Evolutionary conservation across 2,113 vertebrate species (phyloP).

Genomic region (Panthera uncia): DNA sequence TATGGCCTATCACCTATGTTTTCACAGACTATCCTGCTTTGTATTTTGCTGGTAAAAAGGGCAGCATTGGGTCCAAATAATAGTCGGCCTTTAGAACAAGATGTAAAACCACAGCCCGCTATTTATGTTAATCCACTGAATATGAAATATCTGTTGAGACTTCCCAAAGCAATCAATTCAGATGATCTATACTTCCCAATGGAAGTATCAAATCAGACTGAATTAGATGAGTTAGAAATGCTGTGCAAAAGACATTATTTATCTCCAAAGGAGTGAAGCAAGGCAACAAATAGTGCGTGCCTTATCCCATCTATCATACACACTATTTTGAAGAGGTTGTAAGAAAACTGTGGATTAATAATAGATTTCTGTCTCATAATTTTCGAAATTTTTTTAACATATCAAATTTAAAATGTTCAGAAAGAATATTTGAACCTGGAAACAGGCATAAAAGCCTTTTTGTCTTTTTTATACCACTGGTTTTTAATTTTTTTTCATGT

Average conservation of each 20-base stretch:
- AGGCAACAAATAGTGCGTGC: not conserved
- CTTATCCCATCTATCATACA: not conserved
- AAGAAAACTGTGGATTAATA: not conserved
- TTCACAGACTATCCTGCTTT: not conserved
- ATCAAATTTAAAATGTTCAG: not conserved
- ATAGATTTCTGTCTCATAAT: not conserved
- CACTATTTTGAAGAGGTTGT: not conserved
- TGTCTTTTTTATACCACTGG: not conserved
- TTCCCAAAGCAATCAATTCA: slow-evolving; percentile 39
- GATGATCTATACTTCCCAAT: slow-evolving; percentile 32
- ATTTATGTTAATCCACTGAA: slow-evolving; percentile 21
- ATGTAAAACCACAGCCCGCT: not conserved
- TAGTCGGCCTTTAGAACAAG: not conserved
- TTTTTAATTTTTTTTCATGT: not conserved
- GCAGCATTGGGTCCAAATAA: not conserved
- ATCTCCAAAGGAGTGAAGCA: not conserved
- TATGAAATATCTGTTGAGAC: slow-evolving; percentile 51
- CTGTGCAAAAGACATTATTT: slow-evolving; percentile 45
- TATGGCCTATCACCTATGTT: not conserved
- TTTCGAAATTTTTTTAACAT: not conserved
- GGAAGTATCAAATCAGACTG: slow-evolving; percentile 18
- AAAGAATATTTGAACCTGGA: not conserved
- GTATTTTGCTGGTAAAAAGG: not conserved
- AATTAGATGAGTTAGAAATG: slow-evolving; percentile 3
- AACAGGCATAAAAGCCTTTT: not conserved